Percentiles rank a stretch among this genome's conserved stretches.
These are phyloP conservation scores for Rhaphigaster nebulosa DNA, from an alignment of 2,888 invertebrate genomes.

Conservation along the genomic window DNA sequence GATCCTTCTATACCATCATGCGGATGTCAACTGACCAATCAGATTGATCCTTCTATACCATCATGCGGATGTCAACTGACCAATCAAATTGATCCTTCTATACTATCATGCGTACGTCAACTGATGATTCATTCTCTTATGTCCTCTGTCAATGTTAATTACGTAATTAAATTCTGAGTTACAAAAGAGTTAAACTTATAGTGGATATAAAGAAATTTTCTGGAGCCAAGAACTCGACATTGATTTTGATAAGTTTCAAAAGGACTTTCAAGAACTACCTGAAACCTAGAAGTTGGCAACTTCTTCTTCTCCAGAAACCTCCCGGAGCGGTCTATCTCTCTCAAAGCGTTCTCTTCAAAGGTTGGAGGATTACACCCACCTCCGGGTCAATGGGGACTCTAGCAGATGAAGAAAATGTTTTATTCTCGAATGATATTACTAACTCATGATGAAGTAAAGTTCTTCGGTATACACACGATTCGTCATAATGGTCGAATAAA, in stretches of 20 bases:
- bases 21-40: no score
- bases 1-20: no score
- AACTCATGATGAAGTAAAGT: neutral
- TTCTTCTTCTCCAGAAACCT: neutral
- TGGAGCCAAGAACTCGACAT: neutral
- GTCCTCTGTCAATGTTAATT: no score
- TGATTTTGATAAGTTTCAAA: neutral
- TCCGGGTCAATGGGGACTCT: neutral
- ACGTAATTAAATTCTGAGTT: neutral
- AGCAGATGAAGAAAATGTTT: neutral
- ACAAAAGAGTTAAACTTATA: neutral
- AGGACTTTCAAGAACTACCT: neutral
- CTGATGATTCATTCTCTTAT: no score
- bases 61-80: no score
- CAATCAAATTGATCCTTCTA: no score
- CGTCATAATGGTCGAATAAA: neutral
- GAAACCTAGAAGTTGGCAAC: neutral
- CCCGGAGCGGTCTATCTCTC: neutral
- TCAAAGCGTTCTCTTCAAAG: neutral
- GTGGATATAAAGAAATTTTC: neutral
- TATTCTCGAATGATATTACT: neutral
- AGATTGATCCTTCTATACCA: no score
- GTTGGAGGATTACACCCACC: neutral
- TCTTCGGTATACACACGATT: neutral
- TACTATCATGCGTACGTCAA: no score